Evolutionary conservation across 2,797 vertebrate genomes (phyloP).

Genomic region (Mormyrops boulengeri): DNA sequence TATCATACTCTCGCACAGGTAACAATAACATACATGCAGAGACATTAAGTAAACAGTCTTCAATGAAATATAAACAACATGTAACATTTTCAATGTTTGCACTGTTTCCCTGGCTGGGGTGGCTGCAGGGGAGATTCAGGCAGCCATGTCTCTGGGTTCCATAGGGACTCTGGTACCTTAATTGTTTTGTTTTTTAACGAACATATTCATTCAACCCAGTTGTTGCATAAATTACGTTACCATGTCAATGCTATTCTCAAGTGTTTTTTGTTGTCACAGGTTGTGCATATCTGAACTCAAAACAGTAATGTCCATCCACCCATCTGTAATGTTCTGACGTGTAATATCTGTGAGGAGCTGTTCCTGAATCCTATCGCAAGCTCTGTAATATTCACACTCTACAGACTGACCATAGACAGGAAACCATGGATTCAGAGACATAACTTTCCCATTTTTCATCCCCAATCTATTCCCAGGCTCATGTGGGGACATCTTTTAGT

Average conservation of each 20-base stretch:
- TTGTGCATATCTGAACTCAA: background rate
- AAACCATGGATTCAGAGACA: background rate
- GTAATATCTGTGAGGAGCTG: background rate
- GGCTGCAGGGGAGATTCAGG: background rate
- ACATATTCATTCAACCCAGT: background rate
- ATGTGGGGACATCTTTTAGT: background rate
- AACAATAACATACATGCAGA: conserved; percentile 5
- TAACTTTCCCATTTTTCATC: background rate
- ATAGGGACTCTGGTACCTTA: background rate
- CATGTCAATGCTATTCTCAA: background rate
- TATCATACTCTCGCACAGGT: background rate
- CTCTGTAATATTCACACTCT: background rate
- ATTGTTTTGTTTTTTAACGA: background rate
- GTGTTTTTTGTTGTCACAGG: background rate
- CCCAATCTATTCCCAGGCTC: background rate
- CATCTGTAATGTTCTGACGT: background rate
- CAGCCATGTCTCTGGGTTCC: background rate
- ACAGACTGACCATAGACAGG: background rate
- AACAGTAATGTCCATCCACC: background rate
- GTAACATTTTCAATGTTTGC: background rate
- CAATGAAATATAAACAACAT: background rate
- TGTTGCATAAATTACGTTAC: background rate
- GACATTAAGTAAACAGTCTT: background rate
- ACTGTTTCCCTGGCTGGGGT: background rate
- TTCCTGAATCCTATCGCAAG: background rate